Percentiles rank a stretch among this genome's conserved stretches.
Conservation (phyloP, 2,113 vertebrate species). For the Clarias gariepinus region DNA sequence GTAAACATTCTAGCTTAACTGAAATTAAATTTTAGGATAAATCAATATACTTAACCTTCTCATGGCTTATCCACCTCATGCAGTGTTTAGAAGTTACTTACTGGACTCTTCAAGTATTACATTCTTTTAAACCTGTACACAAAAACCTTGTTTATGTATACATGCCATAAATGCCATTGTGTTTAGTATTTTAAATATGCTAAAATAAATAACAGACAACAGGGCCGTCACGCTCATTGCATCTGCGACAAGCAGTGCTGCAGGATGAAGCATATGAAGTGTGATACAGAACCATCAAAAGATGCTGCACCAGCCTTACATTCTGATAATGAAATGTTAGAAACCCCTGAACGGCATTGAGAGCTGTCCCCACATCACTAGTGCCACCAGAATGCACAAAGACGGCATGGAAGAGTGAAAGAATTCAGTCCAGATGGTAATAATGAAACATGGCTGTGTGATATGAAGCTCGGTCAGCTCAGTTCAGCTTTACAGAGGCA, state of each 20-base stretch:
- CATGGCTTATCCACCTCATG: no score
- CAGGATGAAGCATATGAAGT: neutral
- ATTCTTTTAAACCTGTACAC: no score
- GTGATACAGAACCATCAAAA: neutral
- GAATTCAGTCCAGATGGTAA: neutral
- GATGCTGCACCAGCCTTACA: neutral
- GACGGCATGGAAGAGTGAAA: neutral
- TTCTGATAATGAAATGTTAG: constrained; percentile 10
- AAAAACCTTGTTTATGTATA: neutral
- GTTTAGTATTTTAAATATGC: neutral
- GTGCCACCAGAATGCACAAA: constrained; percentile 9
- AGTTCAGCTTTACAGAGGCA: neutral
- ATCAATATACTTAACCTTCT: no score
- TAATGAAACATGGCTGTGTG: neutral
- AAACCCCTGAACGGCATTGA: neutral
- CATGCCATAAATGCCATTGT: neutral
- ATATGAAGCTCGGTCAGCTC: neutral
- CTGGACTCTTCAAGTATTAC: no score
- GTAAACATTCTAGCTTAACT: no score
- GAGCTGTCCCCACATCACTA: neutral
- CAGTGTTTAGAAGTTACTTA: no score
- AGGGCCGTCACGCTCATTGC: no score
- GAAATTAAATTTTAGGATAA: no score
- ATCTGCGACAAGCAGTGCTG: neutral
- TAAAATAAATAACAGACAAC: neutral